Base-by-base conservation (phyloP, 2,797 vertebrate genomes). In the Lacerta agilis region DNA sequence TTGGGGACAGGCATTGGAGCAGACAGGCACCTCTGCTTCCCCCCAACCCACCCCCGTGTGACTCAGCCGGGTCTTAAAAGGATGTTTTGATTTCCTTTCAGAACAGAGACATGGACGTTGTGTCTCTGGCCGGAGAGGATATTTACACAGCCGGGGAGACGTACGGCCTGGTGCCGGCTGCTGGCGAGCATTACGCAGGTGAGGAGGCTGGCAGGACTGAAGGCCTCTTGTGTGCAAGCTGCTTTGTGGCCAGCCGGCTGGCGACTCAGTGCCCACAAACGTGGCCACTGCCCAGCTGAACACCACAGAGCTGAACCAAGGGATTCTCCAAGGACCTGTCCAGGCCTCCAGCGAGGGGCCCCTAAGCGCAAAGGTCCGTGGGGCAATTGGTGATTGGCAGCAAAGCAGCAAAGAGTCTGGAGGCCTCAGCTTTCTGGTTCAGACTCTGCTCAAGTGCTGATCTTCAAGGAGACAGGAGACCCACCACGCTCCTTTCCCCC, bases 181-280 rank as follows among this genome's bases (percentile, higher is more conserved):
- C 97, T 0, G 98, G 97, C 43, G 99, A 99, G 95, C 97, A 95
- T 95, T 99, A 99, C 88, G 96, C 97, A 86, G 95, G 99, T 99
- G 93, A 94, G 94, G 88, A 55, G 17, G n/a, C 29, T 13, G 13
- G 67, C 87, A 87, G 86, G 8, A 78, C 0, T 73, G 55, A 55
- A 55, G 49, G 55, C 41, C 25, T 5, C 29, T 23, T 83, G 83
- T 86, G 91, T 89, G 88, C 20, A 2, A 45, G 1, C 8, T 23
- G 15, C 3, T 58, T 27, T n/a, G 15, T 18, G 8, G n/a, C 38
- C 1, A 13, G 45, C 69, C 23, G n/a, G 8, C 41, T 66, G 45
- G 79, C 10, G n/a, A n/a, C 38, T 58, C 13, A 7, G 41, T 0
- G 2, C 17, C 33, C 6, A 0, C 67, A 23, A 15, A 55, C 18